Evolutionary conservation across 2,113 vertebrate genomes (phyloP).

Genomic region (Aleadryas rufinucha): DNA sequence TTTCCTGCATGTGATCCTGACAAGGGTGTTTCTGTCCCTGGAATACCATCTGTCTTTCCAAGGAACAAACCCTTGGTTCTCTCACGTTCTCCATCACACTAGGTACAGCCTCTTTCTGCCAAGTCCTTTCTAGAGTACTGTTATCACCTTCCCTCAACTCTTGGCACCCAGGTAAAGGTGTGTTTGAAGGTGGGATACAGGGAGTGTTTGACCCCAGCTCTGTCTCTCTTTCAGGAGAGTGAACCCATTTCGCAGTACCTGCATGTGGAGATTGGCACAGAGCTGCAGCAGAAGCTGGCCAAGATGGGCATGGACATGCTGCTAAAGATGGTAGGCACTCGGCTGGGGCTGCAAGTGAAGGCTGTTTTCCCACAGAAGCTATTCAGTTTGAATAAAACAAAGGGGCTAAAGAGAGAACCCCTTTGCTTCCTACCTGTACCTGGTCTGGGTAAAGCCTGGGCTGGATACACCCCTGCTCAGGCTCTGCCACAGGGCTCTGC

Average conservation of each 20-base stretch:
- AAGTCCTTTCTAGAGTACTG: background rate
- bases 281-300: slow-evolving; percentile 85
- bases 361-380: background rate
- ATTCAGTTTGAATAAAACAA: background rate
- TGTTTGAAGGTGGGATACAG: background rate
- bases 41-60: background rate
- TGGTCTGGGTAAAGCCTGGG: background rate
- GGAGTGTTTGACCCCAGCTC: background rate
- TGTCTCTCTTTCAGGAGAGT: slow-evolving; percentile 80
- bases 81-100: background rate
- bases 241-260: slow-evolving; percentile 88
- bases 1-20: background rate
- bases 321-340: slow-evolving; percentile 89
- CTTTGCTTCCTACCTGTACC: background rate
- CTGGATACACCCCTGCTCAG: background rate
- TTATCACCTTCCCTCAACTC: background rate
- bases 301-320: slow-evolving; percentile 89
- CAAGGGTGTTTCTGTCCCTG: background rate
- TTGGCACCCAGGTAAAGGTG: background rate
- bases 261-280: slow-evolving; percentile 63
- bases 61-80: background rate
- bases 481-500: background rate
- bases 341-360: background rate
- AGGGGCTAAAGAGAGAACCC: background rate
- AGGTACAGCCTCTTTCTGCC: background rate